Conservation (phyloP, 2,797 vertebrate species). For the Chaunax sp. region DNA sequence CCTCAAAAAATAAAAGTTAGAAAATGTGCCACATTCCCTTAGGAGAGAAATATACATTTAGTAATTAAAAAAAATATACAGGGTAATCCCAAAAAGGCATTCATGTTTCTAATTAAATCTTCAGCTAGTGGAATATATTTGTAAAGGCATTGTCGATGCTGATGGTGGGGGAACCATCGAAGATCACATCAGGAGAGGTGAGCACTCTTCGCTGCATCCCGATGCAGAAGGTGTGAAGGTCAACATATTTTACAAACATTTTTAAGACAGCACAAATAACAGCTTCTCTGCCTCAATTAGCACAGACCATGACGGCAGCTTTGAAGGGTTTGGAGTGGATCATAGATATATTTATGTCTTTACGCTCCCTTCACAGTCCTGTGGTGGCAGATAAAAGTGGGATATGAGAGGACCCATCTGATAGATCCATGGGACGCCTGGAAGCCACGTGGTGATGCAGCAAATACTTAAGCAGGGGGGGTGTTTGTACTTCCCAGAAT, state of each 20-base stretch:
- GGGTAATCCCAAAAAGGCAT: constrained; percentile 13
- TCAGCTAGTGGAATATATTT: constrained; percentile 23
- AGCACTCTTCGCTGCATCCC: not conserved
- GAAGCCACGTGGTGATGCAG: constrained; percentile 35
- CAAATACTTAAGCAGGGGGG: constrained; percentile 12
- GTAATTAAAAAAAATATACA: constrained; percentile 48
- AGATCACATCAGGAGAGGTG: constrained; percentile 10
- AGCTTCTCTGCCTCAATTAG: constrained; percentile 1
- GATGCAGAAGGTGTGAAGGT: not conserved
- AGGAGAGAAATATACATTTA: constrained; percentile 30
- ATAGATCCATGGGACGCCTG: constrained; percentile 30
- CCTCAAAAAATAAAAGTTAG: not conserved
- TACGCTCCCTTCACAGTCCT: constrained; percentile 23
- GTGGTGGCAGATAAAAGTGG: constrained; percentile 12
- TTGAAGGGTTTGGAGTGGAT: constrained; percentile 28
- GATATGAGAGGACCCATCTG: constrained; percentile 37
- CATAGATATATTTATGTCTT: constrained; percentile 36
- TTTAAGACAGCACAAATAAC: constrained; percentile 2
- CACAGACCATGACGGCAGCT: not conserved
- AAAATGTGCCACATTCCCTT: constrained; percentile 36
- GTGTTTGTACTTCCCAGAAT: constrained; percentile 8
- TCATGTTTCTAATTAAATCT: constrained; percentile 34
- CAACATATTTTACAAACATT: constrained; percentile 1
- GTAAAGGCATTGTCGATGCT: not conserved
- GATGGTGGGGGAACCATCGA: constrained; percentile 29